These are phyloP conservation scores for Rhabdophis nuchalis DNA, from an alignment of 2,797 vertebrate genomes.

Conservation along the genomic window DNA sequence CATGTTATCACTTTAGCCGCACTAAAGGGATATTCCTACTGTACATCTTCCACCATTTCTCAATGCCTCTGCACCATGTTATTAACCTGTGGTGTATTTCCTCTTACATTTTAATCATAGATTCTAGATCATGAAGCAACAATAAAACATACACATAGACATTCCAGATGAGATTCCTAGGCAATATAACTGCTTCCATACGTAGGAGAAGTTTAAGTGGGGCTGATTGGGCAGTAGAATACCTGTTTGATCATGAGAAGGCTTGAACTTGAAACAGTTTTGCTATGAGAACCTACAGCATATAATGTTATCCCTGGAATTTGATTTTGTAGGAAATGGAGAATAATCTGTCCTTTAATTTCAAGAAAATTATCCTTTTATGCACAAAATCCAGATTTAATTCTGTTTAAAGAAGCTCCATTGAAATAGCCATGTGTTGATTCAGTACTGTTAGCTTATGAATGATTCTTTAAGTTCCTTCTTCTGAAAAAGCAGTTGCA, in stretches of 20 bases:
- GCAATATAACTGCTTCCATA: background rate
- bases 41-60: background rate
- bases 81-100: background rate
- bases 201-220: background rate
- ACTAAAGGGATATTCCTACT: background rate
- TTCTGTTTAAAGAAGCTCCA: background rate
- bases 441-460: background rate
- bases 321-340: background rate
- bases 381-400: background rate
- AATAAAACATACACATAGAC: background rate
- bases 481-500: background rate
- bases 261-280: background rate
- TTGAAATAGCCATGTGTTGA: background rate
- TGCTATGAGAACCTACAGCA: background rate
- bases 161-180: background rate
- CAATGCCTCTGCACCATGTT: background rate
- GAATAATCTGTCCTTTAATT: background rate
- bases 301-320: constrained; percentile 15
- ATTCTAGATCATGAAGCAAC: background rate
- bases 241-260: background rate
- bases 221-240: background rate
- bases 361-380: background rate
- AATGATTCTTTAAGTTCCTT: constrained; percentile 1
- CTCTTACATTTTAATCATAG: background rate
- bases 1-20: background rate